Evolutionary conservation across 2,113 vertebrate genomes (phyloP).

Genomic region (Axis porcinus): DNA sequence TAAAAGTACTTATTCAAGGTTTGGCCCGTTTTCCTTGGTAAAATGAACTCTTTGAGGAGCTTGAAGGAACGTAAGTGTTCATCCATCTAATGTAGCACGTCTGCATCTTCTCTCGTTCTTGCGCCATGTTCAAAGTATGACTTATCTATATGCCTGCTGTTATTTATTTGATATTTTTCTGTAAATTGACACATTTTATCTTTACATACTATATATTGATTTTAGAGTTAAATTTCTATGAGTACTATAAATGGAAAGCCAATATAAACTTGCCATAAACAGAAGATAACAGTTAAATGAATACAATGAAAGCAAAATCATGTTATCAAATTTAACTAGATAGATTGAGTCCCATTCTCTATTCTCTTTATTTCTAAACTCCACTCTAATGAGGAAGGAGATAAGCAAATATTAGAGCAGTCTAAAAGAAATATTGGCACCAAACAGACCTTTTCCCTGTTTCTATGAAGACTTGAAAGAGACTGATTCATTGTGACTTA

Average conservation of each 20-base stretch:
- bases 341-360: not conserved
- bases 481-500: not conserved
- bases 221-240: slow-evolving; percentile 1
- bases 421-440: not conserved
- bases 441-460: not conserved
- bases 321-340: not conserved
- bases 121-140: not conserved
- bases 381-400: not conserved
- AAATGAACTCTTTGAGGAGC: not conserved
- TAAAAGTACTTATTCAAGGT: not conserved
- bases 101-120: not conserved
- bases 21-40: not conserved
- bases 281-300: not conserved
- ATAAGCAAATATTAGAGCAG: not conserved
- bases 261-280: not conserved
- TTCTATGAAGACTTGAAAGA: not conserved
- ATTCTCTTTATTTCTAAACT: not conserved
- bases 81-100: not conserved
- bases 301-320: not conserved
- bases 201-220: not conserved
- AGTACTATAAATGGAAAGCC: not conserved
- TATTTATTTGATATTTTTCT: not conserved
- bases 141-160: not conserved
- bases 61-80: not conserved
- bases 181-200: not conserved